Conservation (phyloP, 2,113 vertebrate genomes). For the Dolichotis patagonum region DNA sequence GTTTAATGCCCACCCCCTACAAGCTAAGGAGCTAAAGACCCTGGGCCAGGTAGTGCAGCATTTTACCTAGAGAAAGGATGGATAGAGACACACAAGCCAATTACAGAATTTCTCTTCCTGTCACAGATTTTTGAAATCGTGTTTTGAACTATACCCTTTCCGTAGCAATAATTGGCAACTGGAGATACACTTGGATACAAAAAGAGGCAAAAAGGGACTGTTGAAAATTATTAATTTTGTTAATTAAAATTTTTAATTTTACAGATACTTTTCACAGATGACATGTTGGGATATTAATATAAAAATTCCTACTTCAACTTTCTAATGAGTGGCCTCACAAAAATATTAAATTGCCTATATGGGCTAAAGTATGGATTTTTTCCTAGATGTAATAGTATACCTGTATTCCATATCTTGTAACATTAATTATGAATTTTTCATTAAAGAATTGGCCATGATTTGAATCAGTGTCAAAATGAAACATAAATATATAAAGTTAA, state of each 20-base stretch:
- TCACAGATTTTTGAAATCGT: slow-evolving; percentile 2
- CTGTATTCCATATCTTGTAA: background rate
- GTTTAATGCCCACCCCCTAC: slow-evolving; percentile 45
- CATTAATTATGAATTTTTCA: background rate
- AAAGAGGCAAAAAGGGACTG: background rate
- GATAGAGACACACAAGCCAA: background rate
- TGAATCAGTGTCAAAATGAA: slow-evolving; percentile 43
- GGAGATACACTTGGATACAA: slow-evolving; percentile 26
- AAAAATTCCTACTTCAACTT: background rate
- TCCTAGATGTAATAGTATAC: background rate
- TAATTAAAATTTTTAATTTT: slow-evolving; percentile 17
- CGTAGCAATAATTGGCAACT: background rate
- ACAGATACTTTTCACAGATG: slow-evolving; percentile 13
- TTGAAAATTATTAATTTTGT: slow-evolving; percentile 29
- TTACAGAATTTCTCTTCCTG: background rate
- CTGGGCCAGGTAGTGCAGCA: background rate
- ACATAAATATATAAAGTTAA: slow-evolving; percentile 22
- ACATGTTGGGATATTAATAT: background rate
- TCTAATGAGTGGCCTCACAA: background rate
- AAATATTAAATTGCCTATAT: background rate
- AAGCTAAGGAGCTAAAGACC: slow-evolving; percentile 52
- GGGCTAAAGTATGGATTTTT: background rate
- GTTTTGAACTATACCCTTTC: background rate
- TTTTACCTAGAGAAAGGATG: slow-evolving; percentile 26
- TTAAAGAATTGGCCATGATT: background rate